Evolutionary conservation across 2,888 invertebrate genomes (phyloP).

Genomic region (Harpalus rufipes): DNA sequence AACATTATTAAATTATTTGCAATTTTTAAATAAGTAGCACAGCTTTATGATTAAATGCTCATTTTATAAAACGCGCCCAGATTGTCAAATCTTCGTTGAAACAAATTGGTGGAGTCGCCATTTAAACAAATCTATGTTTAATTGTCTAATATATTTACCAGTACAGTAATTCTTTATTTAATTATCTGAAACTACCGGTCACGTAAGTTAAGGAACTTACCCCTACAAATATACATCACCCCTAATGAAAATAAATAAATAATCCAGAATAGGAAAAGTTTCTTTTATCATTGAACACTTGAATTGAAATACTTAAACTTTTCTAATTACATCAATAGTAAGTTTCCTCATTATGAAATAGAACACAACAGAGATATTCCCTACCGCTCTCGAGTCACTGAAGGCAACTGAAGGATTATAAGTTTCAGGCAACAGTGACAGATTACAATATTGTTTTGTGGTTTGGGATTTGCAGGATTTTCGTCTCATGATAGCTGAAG

Average conservation of each 20-base stretch:
- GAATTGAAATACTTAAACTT: too few relatives aligned
- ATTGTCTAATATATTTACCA: not conserved
- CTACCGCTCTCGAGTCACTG: too few relatives aligned
- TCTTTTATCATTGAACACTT: not conserved
- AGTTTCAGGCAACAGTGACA: conserved; percentile 10
- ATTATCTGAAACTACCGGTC: not conserved
- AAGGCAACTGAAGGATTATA: conserved; percentile 12
- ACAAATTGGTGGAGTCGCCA: too few relatives aligned
- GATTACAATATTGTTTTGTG: conserved; percentile 49
- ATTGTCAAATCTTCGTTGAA: too few relatives aligned
- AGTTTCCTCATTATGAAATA: not conserved
- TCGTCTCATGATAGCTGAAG: not conserved
- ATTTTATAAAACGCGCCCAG: too few relatives aligned
- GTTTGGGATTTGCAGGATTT: conserved; percentile 22
- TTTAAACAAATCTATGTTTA: too few relatives aligned
- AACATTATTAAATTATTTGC: too few relatives aligned
- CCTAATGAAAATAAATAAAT: conserved; percentile 1
- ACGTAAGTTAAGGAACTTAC: not conserved
- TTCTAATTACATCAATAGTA: not conserved
- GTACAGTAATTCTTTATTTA: not conserved
- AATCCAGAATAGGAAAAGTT: not conserved
- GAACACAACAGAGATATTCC: not conserved
- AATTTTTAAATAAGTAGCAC: too few relatives aligned
- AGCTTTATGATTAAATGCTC: too few relatives aligned
- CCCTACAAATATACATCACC: not conserved